These are phyloP conservation scores for Xiphias gladius DNA, from an alignment of 2,113 vertebrate species.

Conservation along the genomic window DNA sequence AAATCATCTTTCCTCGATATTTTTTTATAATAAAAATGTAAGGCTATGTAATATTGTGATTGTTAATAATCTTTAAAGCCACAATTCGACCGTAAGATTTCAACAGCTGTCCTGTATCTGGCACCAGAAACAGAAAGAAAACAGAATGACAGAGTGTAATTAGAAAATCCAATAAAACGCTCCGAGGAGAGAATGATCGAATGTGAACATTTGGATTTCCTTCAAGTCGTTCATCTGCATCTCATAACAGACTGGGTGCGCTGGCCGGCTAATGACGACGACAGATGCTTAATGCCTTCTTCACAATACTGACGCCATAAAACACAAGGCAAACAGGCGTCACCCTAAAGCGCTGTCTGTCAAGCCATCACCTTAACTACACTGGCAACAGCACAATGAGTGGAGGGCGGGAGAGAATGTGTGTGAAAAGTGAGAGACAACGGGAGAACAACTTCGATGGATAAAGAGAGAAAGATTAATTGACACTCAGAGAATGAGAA, in stretches of 20 bases:
- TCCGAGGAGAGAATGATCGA: constrained; percentile 45
- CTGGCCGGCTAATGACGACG: constrained; percentile 74
- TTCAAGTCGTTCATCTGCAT: constrained; percentile 76
- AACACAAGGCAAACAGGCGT: constrained; percentile 80
- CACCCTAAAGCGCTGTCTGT: constrained; percentile 77
- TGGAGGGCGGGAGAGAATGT: constrained; percentile 28
- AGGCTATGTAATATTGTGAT: not conserved
- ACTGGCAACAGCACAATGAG: constrained; percentile 64
- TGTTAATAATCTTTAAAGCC: constrained; percentile 8
- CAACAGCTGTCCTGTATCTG: constrained; percentile 22
- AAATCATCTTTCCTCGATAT: not conserved
- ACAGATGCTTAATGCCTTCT: constrained; percentile 82
- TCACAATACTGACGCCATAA: constrained; percentile 79
- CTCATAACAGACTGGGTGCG: constrained; percentile 69
- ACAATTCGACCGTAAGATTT: not conserved
- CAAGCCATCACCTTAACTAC: constrained; percentile 79
- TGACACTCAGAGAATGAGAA: constrained; percentile 70
- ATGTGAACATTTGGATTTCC: constrained; percentile 75
- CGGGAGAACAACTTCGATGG: constrained; percentile 43
- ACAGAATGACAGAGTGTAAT: constrained; percentile 40
- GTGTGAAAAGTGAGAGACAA: constrained; percentile 28
- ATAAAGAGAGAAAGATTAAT: constrained; percentile 70
- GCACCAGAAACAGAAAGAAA: constrained; percentile 2
- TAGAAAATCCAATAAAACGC: constrained; percentile 67
- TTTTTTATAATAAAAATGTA: not conserved